phyloP scores from a whole-genome alignment of 2,888 invertebrate genomes.

The Phymatocera aterrima region DNA sequence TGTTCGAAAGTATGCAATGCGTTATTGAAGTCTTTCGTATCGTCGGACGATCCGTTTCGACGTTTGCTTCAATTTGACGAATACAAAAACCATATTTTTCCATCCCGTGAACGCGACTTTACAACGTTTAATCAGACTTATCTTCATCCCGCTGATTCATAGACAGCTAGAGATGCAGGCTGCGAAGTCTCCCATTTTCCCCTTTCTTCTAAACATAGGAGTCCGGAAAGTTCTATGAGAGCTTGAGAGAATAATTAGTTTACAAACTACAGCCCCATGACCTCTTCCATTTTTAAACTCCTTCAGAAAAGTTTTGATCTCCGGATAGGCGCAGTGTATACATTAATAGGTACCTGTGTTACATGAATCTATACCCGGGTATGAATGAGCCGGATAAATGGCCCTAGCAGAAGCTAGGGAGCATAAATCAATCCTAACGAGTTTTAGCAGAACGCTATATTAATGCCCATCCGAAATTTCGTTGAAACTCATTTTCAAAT shows the following conservation, averaged over 20 bases:
- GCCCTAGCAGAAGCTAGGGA: background rate
- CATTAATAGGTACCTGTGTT: too few relatives aligned
- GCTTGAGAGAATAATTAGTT: background rate
- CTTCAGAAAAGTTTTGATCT: background rate
- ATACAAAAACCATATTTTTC: too few relatives aligned
- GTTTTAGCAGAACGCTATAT: background rate
- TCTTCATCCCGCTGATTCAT: background rate
- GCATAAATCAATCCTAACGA: constrained; percentile 1
- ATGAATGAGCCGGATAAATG: background rate
- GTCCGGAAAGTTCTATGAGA: background rate
- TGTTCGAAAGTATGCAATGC: background rate
- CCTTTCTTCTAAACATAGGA: background rate
- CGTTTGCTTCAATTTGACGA: background rate
- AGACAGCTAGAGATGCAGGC: background rate
- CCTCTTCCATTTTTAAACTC: constrained; percentile 12
- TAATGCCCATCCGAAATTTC: background rate
- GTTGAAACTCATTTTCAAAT: background rate
- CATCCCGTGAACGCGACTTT: background rate
- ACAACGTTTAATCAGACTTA: background rate
- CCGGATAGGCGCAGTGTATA: too few relatives aligned
- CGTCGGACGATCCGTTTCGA: background rate
- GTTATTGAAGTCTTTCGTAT: constrained; percentile 2
- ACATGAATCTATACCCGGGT: background rate
- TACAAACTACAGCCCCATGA: constrained; percentile 4
- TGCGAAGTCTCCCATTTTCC: background rate